phyloP scores from a whole-genome alignment of 2,888 invertebrate species.

The Aphelenchoides bicaudatus region DNA sequence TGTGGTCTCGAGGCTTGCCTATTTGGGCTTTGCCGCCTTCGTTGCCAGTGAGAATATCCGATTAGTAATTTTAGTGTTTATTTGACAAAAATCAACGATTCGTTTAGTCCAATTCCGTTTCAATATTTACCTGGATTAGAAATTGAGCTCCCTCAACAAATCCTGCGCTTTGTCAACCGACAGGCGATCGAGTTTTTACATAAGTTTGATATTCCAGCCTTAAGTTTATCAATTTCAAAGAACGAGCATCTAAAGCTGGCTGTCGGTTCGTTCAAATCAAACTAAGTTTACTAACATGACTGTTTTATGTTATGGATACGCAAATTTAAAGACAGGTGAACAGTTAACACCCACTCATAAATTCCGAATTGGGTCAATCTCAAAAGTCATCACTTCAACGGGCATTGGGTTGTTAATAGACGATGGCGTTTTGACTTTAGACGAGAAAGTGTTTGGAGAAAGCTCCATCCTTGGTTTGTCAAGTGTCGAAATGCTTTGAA shows the following conservation, averaged over 20 bases:
- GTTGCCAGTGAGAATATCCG: neutral
- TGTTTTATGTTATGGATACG: slow-evolving; percentile 20
- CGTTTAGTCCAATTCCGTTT: slow-evolving; percentile 10
- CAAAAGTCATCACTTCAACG: slow-evolving; percentile 21
- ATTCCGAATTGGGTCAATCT: slow-evolving; percentile 21
- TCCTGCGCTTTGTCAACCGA: slow-evolving; percentile 15
- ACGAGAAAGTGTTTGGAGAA: slow-evolving; percentile 20
- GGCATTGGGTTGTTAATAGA: slow-evolving; percentile 19
- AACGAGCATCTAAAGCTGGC: slow-evolving; percentile 18
- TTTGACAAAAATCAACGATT: neutral
- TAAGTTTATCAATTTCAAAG: slow-evolving; percentile 13
- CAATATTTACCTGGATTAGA: slow-evolving; percentile 10
- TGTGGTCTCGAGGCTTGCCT: slow-evolving; percentile 8
- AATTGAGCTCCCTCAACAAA: slow-evolving; percentile 1
- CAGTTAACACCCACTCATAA: slow-evolving; percentile 13
- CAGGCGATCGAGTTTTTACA: slow-evolving; percentile 13
- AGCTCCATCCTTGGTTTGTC: slow-evolving; percentile 15
- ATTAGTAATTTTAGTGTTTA: neutral
- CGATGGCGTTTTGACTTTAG: slow-evolving; percentile 1
- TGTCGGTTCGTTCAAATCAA: neutral
- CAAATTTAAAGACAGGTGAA: slow-evolving; percentile 11
- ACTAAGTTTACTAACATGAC: too few relatives aligned
- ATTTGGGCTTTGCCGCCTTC: slow-evolving; percentile 17
- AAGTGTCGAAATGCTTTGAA: too few relatives aligned
- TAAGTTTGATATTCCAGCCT: slow-evolving; percentile 15